Base-by-base conservation (phyloP, 1,140 invertebrate species). In the Bactericera cockerelli region DNA sequence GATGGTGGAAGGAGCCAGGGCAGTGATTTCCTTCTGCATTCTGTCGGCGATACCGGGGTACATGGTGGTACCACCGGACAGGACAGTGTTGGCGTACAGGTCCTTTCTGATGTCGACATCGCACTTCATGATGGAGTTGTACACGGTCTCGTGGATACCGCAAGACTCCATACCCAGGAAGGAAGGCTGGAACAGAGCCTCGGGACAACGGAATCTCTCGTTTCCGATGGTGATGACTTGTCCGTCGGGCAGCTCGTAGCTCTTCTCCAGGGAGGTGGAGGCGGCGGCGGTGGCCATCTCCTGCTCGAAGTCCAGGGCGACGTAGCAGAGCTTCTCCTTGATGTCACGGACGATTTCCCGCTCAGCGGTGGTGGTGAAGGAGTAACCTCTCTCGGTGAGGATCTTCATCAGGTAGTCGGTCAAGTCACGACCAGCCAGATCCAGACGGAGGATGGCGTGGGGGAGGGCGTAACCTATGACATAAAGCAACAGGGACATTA, bases 261-360 rank as follows among this genome's bases (percentile, higher is more conserved):
- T 83, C 74, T 89, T 89, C 71, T 88, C 86, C 62, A 89, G 74
- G 25, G 82, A 84, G 53, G 80, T 83, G 65, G 82, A 84, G 49
- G 83, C 78, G 22, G 86, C 83, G 58, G 86, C 86, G 38, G 86
- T 89, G 64, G 82, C 82, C 87, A 91, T 91, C 75, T 91, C 87
- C 72, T 89, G 86, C 71, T 91, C 87, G 69, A 90, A 86, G 74
- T 76, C 82, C 68, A 86, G 71, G 62, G 81, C 82, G 55, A 84
- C 80, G 75, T 91, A 92, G 80, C 88, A 92, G 58, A 92, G 79
- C 72, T 91, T 92, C 71, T 92, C 88, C 79, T 91, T 93, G 78
- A 94, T 92, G 77, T 95, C 91, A 72, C 92, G 83, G 42, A 94
- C 92, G 70, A 95, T 95, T 83, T 95, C 91, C 74, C 90, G 80